Base-by-base conservation (phyloP, 2,888 invertebrate species). In the Eupeodes latifasciatus region DNA sequence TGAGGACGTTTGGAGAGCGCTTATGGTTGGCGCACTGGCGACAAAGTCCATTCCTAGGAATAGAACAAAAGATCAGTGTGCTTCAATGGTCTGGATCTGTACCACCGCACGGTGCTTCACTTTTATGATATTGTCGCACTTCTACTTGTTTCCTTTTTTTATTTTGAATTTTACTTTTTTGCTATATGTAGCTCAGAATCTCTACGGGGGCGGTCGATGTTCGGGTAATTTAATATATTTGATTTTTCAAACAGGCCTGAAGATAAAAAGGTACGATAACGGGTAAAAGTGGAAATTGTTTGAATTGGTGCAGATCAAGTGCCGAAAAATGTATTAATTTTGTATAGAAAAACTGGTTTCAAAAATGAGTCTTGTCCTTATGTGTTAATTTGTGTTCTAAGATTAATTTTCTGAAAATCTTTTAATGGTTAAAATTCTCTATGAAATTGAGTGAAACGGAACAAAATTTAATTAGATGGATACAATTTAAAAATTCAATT, bases 101-200 rank as follows among this genome's bases (percentile, higher is more conserved):
- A 51, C 74, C 55, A 69, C 74, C 85, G 71, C 62, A 71, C 78
- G 81, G 75, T 85, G 71, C 78, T 85, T 88, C 71, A 85, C 44
- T 88, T 85, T 85, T 88, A 78, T 85, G 85, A 81, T 81, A 85
- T 78, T 81, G 81, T 85, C 81, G 76, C 77, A 87, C 84, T 83
- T 80, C 57, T 36, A 69, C 59, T 79, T 19, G 67, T 69, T 55
- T 79, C 57, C 51, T 36, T 16, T 53, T 53, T 66, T 51, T 27
- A 27, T 69, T 79, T 44, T 34, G 49, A 47, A 55, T 79, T 40
- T 14, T 62, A 2, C 27, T 61, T 74, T 66, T 75, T 55, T 55
- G 1, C 53, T 27, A 27, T 27, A n/a, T n/a, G n/a, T n/a, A 27
- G 27, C 27, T 27, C 27, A 36, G 27, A 40, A 51, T 36, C 49